phyloP scores from a whole-genome alignment of 2,797 vertebrate species.

The Ambastaia sidthimunki region DNA sequence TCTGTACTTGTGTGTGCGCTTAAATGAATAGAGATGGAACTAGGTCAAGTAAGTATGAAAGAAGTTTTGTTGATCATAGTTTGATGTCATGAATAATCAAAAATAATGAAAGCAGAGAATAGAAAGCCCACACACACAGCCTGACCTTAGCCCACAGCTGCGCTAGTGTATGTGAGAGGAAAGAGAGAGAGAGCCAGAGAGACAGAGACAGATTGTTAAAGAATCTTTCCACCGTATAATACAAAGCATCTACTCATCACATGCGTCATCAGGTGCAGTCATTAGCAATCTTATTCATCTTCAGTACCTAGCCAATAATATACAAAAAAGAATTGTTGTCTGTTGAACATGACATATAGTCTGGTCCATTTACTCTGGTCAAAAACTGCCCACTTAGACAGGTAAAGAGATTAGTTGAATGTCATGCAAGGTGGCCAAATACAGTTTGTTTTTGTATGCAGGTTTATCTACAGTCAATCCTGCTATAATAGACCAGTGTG shows the following conservation, averaged over 20 bases:
- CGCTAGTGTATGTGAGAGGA: neutral
- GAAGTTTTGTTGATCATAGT: conserved; percentile 48
- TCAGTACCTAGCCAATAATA: conserved; percentile 11
- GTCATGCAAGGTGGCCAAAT: neutral
- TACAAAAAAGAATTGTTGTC: neutral
- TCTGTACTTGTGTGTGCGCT: no score
- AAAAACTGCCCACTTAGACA: neutral
- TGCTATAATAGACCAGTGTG: neutral
- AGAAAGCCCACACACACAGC: conserved; percentile 36
- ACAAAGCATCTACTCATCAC: neutral
- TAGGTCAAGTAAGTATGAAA: conserved; percentile 32
- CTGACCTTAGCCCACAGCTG: conserved; percentile 3
- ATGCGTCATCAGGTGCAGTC: conserved; percentile 37
- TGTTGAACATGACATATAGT: neutral
- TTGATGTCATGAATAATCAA: no score
- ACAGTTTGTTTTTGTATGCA: neutral
- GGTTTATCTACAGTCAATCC: neutral
- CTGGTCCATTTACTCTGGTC: neutral
- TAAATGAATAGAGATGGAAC: no score
- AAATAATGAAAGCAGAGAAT: conserved; percentile 1
- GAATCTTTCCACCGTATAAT: conserved; percentile 15
- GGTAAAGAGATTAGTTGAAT: neutral
- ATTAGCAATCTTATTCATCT: conserved; percentile 9
- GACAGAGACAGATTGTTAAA: neutral
- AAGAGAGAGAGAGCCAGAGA: neutral